Percentiles rank a stretch among this genome's conserved stretches.
Conservation (phyloP, 2,113 vertebrate genomes). For the Cryptotis parvus region DNA sequence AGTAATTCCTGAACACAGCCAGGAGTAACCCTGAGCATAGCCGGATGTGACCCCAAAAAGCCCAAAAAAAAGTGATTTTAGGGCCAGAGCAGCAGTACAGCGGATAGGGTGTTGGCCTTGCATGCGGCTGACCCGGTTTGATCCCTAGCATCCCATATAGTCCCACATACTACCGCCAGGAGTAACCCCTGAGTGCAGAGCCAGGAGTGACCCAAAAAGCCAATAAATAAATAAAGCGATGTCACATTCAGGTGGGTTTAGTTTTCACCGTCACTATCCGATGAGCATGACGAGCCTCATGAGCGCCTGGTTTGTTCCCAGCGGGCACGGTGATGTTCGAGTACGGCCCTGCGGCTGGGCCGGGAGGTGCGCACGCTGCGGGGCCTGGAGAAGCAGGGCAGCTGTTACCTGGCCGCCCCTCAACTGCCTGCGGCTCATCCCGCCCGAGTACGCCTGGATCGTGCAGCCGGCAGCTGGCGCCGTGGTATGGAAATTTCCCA, state of each 20-base stretch:
- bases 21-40: too few species aligned
- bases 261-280: slow-evolving; percentile 29
- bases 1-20: too few species aligned
- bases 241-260: neutral
- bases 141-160: too few species aligned
- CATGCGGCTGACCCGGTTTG: too few species aligned
- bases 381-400: slow-evolving; percentile 96
- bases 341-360: slow-evolving; percentile 94
- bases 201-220: too few species aligned
- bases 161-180: too few species aligned
- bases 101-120: too few species aligned
- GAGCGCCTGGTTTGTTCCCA: slow-evolving; percentile 40
- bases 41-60: too few species aligned
- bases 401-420: slow-evolving; percentile 95
- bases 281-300: neutral
- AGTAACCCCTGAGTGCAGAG: too few species aligned
- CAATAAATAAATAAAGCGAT: too few species aligned
- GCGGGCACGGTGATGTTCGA: slow-evolving; percentile 98
- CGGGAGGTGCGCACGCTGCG: slow-evolving; percentile 93
- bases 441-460: slow-evolving; percentile 97
- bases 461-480: slow-evolving; percentile 92
- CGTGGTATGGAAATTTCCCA: slow-evolving; percentile 85
- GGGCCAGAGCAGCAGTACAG: too few species aligned
- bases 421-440: slow-evolving; percentile 95
- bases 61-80: too few species aligned